Base-by-base conservation (phyloP, 37 sponge, comb jelly and placozoan species). In the Geodia barretti region DNA sequence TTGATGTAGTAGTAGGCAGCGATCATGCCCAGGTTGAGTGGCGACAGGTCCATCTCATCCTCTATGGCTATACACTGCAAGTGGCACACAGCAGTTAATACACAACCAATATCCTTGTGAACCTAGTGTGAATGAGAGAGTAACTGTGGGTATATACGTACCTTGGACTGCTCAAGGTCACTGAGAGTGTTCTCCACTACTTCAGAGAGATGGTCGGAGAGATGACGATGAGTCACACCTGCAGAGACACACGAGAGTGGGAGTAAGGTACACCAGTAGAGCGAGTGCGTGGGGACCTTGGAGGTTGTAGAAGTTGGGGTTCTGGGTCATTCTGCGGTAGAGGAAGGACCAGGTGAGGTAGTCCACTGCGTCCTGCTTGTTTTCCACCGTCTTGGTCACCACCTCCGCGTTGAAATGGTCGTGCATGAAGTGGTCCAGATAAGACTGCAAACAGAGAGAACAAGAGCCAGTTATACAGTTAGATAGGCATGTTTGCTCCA, bases 281-380 rank as follows among this genome's bases (percentile, higher is more conserved):
- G n/a, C n/a, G n/a, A n/a, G n/a, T n/a, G 54, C 14, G 54, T 1
- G 11, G 47, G 11, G 41, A 91, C 98, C 99, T 80, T 98, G 99
- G 32, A 98, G 84, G 78, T 96, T 96, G 86, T 98, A 98, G 88
- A 90, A 98, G 89, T 98, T 98, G 4, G 99, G 99, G 83, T 98
- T 98, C 64, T 90, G 97, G 24, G 97, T 98, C 88, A 98, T 92
- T 41, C 99, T 67, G 17, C 99, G 80, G 71, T 98, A 98, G 59
- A 98, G 78, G 86, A 96, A 96, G 64, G 99, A 96, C 99, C 99
- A 98, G 2, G 99, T 98, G 30, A 98, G 89, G 80, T 98, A 98
- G 79, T 98, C 99, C 42, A 98, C 99, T 17, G 99, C 99, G 83
- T 98, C 99, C 63, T 98, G 99, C 66, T 98, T 98, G 89, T 96